phyloP scores from a whole-genome alignment of 30 jellyfish, hydroid and myxozoan genomes.

The Aurelia aurita region DNA sequence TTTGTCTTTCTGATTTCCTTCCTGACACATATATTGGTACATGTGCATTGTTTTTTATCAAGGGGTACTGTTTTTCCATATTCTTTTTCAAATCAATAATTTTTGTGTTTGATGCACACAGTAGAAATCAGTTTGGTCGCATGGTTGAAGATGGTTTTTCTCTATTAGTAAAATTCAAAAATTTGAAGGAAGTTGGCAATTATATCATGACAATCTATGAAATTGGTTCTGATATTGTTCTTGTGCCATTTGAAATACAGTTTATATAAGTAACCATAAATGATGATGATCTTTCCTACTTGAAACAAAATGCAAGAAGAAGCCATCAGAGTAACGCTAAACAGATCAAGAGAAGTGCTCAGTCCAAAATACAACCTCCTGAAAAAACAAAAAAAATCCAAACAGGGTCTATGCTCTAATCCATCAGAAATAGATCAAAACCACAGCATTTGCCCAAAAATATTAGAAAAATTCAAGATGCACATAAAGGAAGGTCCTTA shows the following conservation, averaged over 20 bases:
- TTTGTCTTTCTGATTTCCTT: neutral
- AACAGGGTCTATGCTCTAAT: neutral
- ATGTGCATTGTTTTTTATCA: constrained; percentile 16
- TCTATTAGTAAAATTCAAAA: neutral
- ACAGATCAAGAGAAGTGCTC: neutral
- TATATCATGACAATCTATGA: neutral
- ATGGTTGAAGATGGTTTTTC: constrained; percentile 18
- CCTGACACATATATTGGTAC: neutral
- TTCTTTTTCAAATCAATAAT: neutral
- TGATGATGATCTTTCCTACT: neutral
- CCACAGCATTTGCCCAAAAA: neutral
- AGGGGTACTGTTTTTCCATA: constrained; percentile 18
- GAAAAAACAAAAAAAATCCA: neutral
- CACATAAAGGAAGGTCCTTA: constrained; percentile 24
- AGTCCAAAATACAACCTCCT: neutral
- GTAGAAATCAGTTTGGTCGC: constrained; percentile 17
- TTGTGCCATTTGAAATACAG: constrained; percentile 6
- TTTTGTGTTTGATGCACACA: constrained; percentile 23
- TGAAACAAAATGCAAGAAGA: neutral
- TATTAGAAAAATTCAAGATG: neutral
- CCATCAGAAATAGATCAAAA: neutral
- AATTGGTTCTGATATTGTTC: neutral
- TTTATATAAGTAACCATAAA: neutral
- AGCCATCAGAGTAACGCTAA: neutral
- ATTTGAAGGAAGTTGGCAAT: neutral